Evolutionary conservation across 2,113 vertebrate species (phyloP), one percentile per base, ranked within the genome.

Genomic region (Egretta garzetta): DNA sequence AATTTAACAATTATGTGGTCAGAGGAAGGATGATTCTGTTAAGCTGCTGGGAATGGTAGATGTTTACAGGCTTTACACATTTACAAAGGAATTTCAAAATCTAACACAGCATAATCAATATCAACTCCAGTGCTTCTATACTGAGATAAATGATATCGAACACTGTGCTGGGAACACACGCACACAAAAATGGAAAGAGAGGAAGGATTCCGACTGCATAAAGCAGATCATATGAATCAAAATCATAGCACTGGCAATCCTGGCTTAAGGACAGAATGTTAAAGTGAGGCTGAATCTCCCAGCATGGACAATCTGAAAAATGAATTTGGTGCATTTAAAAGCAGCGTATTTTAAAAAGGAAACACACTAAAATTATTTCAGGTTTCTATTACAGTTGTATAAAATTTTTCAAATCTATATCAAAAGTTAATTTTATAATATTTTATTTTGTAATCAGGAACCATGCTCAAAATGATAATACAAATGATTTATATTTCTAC

Each of bases 1-100:
- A 97, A 98, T 98, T 98, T 98, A 98, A 97, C 98, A 98, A 98
- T 98, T 98, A 98, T 95, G 96, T 95, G 93, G 97, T 97, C 95
- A 97, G 96, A 95, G 95, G 94, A 98, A 90, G 86, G 97, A 96
- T 87, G 96, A 95, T 97, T 97, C 96, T 97, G 93, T 96, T 96
- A 97, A 96, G 91, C 91, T 97, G 82, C 32, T 90, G 94, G 97
- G 95, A 93, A 95, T 74, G 89, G 80, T 94, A 91, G 75, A 83
- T 94, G 89, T 97, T 98, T 94, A 93, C 80, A 93, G 82, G 72
- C 26, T 98, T 97, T 96, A 95, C 62, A 84, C 71, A 83, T 95
- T 97, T 95, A 96, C 75, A 95, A 96, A 97, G 62, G 96, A 97
- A 97, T 97, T 97, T 97, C 81, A 97, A 95, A 97, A 95, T 96